These are phyloP conservation scores for Eupithecia subumbrata DNA, from an alignment of 2,888 invertebrate genomes.

Conservation along the genomic window DNA sequence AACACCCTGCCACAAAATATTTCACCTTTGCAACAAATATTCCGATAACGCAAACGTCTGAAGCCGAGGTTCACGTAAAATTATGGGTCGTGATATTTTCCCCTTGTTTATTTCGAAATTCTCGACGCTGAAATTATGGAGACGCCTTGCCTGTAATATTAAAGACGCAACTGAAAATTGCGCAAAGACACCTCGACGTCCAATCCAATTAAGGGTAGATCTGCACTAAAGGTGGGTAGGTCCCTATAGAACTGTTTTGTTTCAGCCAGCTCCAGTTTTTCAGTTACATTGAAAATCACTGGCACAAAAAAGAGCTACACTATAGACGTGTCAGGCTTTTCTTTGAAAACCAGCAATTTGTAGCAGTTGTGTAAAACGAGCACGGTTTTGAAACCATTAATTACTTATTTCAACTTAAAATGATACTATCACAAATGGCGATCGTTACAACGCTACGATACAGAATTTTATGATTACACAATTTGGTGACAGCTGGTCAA, in stretches of 20 bases:
- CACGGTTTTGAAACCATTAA: neutral
- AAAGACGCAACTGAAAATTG: conserved; percentile 59
- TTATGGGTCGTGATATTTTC: conserved; percentile 38
- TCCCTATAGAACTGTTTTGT: conserved; percentile 17
- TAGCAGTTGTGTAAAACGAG: neutral
- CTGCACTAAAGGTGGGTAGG: conserved; percentile 41
- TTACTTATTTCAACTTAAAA: conserved; percentile 14
- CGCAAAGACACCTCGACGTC: conserved; percentile 53
- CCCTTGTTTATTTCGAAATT: conserved; percentile 51
- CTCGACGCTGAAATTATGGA: conserved; percentile 50
- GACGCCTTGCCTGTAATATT: conserved; percentile 50
- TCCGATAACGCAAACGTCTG: conserved; percentile 24
- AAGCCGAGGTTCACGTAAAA: conserved; percentile 29
- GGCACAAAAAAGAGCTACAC: conserved; percentile 4
- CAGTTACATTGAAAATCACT: conserved; percentile 15
- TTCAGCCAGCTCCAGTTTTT: conserved; percentile 14
- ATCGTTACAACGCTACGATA: conserved; percentile 4
- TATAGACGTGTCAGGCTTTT: neutral
- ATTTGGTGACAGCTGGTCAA: conserved; percentile 17
- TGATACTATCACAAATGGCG: conserved; percentile 3
- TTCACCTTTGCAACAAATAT: conserved; percentile 22
- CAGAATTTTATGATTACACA: conserved; percentile 9
- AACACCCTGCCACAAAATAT: conserved; percentile 2
- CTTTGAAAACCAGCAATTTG: neutral
- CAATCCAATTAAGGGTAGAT: conserved; percentile 57